Conservation (phyloP, 64 coral and sea anemone genomes). For the Pocillopora verrucosa region DNA sequence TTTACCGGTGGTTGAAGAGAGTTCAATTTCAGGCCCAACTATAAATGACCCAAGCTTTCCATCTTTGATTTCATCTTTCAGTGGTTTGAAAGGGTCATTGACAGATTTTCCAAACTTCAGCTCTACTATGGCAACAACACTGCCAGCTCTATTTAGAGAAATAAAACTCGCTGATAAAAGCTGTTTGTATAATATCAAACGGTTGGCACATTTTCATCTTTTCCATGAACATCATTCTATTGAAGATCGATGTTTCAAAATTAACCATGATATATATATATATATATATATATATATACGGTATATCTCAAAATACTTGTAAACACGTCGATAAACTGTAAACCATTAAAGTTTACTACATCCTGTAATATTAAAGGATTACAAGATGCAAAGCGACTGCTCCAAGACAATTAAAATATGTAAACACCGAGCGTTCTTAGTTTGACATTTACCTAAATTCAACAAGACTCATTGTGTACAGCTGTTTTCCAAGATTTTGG, state of each 20-base stretch:
- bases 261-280: too few relatives aligned
- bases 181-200: not conserved
- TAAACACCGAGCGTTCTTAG: not conserved
- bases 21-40: not conserved
- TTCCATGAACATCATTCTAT: not conserved
- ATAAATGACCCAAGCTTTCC: slow-evolving; percentile 2
- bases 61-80: slow-evolving; percentile 4
- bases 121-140: slow-evolving; percentile 27
- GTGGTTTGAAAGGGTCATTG: slow-evolving; percentile 10
- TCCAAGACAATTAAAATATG: not conserved
- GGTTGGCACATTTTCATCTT: not conserved
- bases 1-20: too few relatives aligned
- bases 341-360: too few relatives aligned
- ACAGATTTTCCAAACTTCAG: slow-evolving; percentile 9
- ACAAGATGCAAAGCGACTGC: not conserved
- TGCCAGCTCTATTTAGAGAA: slow-evolving; percentile 18
- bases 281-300: too few relatives aligned
- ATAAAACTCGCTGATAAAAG: not conserved
- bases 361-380: too few relatives aligned
- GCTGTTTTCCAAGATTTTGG: not conserved
- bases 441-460: not conserved
- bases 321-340: too few relatives aligned
- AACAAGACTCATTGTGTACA: not conserved
- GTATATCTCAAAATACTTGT: too few relatives aligned
- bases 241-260: too few relatives aligned